These are phyloP conservation scores for Sebastes iracundus DNA, from an alignment of 2,797 vertebrate species.

Conservation along the genomic window DNA sequence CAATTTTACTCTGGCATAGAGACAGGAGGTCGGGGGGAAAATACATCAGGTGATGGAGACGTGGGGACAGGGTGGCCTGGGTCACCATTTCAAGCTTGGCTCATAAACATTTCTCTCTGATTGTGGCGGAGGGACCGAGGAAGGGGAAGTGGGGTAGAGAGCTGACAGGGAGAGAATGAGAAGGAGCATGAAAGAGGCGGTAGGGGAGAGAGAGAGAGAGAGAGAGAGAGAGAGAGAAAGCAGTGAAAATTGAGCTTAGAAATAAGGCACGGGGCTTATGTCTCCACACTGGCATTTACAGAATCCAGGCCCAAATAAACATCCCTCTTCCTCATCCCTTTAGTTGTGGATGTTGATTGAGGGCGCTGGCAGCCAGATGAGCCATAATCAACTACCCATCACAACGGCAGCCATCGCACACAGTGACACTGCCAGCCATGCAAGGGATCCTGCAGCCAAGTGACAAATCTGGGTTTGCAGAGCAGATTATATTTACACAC, in stretches of 20 bases:
- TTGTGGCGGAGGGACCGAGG: conserved; percentile 44
- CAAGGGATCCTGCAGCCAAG: conserved; percentile 68
- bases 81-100: conserved; percentile 64
- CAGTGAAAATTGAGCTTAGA: conserved; percentile 55
- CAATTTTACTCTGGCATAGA: conserved; percentile 69
- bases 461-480: conserved; percentile 74
- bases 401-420: conserved; percentile 71
- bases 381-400: conserved; percentile 80
- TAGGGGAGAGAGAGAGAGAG: conserved; percentile 1
- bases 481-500: conserved; percentile 73
- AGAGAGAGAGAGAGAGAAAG: conserved; percentile 26
- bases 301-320: conserved; percentile 67
- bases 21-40: conserved; percentile 71
- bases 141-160: conserved; percentile 40
- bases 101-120: conserved; percentile 74
- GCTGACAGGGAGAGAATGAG: conserved; percentile 59
- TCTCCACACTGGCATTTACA: conserved; percentile 60
- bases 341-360: conserved; percentile 75
- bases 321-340: conserved; percentile 58
- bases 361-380: conserved; percentile 73
- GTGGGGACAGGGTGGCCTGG: conserved; percentile 63
- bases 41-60: conserved; percentile 69
- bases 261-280: conserved; percentile 66
- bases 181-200: conserved; percentile 35
- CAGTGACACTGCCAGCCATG: conserved; percentile 63